Evolutionary conservation across 2,797 vertebrate species (phyloP), one percentile per base, ranked within the genome.

Genomic region (Sebastes iracundus): DNA sequence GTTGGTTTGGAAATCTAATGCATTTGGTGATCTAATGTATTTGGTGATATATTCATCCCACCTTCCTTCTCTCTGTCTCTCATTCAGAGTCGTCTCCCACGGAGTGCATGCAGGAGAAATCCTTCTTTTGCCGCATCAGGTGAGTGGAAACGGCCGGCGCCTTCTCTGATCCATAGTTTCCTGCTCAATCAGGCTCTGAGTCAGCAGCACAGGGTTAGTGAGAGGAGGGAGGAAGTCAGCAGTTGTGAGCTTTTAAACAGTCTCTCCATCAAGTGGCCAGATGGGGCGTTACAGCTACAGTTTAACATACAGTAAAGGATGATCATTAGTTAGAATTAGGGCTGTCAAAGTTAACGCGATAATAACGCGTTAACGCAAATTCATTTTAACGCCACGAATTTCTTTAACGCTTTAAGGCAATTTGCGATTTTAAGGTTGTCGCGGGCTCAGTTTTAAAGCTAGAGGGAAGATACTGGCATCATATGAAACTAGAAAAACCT

Each of bases 81-180:
- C 66, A 55, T 86, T 65, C 81, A 97, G 96, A 96, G 79, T 96
- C 95, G 0, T 96, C 95, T 81, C 93, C 95, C 71, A 93, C 94
- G n/a, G 96, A 96, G 66, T 97, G 96, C 94, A 96, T 97, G 95
- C 97, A 98, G 93, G 98, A 99, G 93, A 99, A 99, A 56, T 99
- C 98, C 46, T 99, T 99, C 94, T 99, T 99, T 85, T 99, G 99
- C 90, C 98, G 98, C 27, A 97, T 99, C 92, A 97, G 98, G 99
- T 95, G 86, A 94, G 94, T 87, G 80, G 32, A 62, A 56, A n/a
- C 9, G 14, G n/a, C 25, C 3, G 4, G 20, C 5, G 10, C 28
- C 78, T 72, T 68, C 53, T 79, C 27, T 90, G 73, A 90, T 73
- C 79, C 76, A 77, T 61, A 63, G 82, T 85, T 91, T 92, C 75